phyloP scores from a whole-genome alignment of 2,113 vertebrate genomes.

The Condylura cristata region DNA sequence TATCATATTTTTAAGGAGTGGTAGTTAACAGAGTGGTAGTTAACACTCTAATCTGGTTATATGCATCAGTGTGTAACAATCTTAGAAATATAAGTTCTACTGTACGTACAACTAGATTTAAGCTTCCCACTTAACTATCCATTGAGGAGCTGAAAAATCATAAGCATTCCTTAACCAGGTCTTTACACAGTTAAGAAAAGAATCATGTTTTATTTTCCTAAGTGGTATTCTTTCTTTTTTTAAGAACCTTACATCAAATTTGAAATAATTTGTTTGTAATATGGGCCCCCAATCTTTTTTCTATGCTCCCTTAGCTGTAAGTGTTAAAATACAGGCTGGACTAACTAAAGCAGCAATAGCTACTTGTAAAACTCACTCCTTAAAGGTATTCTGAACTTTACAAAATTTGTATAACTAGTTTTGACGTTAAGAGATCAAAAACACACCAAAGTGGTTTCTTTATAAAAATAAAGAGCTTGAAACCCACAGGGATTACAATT shows the following conservation, averaged over 20 bases:
- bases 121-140: background rate
- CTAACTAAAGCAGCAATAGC: background rate
- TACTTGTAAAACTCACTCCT: slow-evolving; percentile 25
- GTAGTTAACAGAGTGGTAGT: background rate
- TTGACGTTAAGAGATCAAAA: background rate
- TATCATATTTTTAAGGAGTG: background rate
- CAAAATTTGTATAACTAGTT: background rate
- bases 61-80: background rate
- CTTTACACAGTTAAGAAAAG: background rate
- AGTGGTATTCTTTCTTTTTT: background rate
- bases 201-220: background rate
- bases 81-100: background rate
- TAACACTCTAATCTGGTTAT: background rate
- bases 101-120: background rate
- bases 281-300: background rate
- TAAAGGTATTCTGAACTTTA: slow-evolving; percentile 7
- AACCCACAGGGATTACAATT: too few species aligned
- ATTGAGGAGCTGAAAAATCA: background rate
- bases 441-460: background rate
- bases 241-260: background rate
- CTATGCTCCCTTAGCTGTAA: background rate
- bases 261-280: slow-evolving; percentile 2
- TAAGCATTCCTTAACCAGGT: background rate
- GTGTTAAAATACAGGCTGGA: slow-evolving; percentile 25
- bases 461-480: slow-evolving; percentile 4